phyloP scores from a whole-genome alignment of 2,797 vertebrate genomes.

The Enteromius paludinosus region DNA sequence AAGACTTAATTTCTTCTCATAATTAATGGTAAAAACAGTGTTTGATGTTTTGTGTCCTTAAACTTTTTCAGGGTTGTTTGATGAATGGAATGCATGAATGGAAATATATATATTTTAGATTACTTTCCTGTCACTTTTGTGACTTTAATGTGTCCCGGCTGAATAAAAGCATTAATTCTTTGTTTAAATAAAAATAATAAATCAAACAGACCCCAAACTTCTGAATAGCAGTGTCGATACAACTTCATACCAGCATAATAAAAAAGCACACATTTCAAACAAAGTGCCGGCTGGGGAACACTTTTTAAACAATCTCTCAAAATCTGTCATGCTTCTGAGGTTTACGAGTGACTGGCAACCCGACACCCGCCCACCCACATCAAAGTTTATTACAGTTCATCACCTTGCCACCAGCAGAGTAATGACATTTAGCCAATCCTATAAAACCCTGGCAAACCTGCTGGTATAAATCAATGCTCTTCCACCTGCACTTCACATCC shows the following conservation, averaged over 20 bases:
- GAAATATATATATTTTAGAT: neutral
- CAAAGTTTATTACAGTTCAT: conserved; percentile 84
- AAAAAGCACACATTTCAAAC: conserved; percentile 10
- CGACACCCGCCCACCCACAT: conserved; percentile 72
- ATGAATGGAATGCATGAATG: neutral
- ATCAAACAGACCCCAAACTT: neutral
- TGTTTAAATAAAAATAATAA: neutral
- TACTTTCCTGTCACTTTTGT: neutral
- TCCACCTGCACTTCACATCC: conserved; percentile 79
- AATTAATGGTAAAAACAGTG: neutral
- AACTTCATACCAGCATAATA: neutral
- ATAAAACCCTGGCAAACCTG: conserved; percentile 81
- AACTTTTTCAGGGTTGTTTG: neutral
- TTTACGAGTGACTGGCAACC: conserved; percentile 68
- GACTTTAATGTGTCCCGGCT: neutral
- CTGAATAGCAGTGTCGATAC: neutral
- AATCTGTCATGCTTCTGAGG: conserved; percentile 72
- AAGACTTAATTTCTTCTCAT: neutral
- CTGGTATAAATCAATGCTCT: conserved; percentile 82
- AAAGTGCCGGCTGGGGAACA: neutral
- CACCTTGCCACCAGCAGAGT: conserved; percentile 80
- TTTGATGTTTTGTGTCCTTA: neutral
- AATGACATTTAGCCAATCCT: conserved; percentile 85
- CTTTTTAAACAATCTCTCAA: conserved; percentile 66
- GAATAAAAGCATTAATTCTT: neutral